phyloP scores from a whole-genome alignment of 2,888 invertebrate genomes.

The Protophormia terraenovae region DNA sequence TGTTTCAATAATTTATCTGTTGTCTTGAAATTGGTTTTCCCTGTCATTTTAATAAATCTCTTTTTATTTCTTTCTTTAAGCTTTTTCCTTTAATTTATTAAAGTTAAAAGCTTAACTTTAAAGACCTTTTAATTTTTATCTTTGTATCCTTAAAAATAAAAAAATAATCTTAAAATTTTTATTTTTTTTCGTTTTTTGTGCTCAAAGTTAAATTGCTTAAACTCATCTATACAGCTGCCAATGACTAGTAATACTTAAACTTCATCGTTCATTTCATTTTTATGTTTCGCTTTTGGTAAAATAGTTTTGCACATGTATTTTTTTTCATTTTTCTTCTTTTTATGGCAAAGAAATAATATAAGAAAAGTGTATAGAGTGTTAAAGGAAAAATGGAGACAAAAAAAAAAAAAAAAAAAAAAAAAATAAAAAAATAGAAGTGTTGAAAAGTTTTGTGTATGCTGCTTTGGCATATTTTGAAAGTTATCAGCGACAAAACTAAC shows the following conservation, averaged over 20 bases:
- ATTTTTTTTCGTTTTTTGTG: not conserved
- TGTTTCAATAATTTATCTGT: too few species aligned
- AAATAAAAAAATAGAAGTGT: conserved; percentile 34
- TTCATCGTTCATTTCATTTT: conserved; percentile 38
- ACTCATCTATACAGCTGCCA: conserved; percentile 65
- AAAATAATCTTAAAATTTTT: not conserved
- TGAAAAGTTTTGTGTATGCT: conserved; percentile 61
- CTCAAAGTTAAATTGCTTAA: conserved; percentile 62
- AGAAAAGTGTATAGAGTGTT: not conserved
- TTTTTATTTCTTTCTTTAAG: not conserved
- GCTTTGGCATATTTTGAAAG: conserved; percentile 64
- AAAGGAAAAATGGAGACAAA: not conserved
- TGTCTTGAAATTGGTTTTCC: too few species aligned
- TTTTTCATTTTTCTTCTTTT: not conserved
- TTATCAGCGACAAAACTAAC: conserved; percentile 49
- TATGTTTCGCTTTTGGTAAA: conserved; percentile 56
- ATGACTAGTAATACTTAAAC: conserved; percentile 64
- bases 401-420: not conserved
- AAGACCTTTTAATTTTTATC: conserved; percentile 29
- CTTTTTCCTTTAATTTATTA: not conserved
- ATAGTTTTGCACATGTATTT: conserved; percentile 63
- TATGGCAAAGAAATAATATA: not conserved
- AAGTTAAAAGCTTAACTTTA: not conserved
- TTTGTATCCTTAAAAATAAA: not conserved
- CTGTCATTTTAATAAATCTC: not conserved